These are phyloP conservation scores for Copsychus sechellarum DNA, from an alignment of 2,113 vertebrate species.

Conservation along the genomic window DNA sequence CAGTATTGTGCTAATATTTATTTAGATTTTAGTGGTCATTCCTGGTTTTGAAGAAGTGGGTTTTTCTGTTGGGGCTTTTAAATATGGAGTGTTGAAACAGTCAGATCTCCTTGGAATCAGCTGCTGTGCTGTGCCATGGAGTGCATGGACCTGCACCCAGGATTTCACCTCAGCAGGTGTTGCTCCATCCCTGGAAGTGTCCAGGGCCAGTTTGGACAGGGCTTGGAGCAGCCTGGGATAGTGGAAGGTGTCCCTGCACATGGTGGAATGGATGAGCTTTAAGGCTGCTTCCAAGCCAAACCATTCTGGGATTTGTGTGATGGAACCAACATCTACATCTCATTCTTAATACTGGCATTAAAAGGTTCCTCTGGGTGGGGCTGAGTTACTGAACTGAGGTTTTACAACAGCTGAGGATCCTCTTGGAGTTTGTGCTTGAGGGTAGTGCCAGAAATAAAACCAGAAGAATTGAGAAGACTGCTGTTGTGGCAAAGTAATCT, in stretches of 20 bases:
- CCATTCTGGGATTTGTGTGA: background rate
- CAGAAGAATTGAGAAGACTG: background rate
- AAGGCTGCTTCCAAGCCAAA: background rate
- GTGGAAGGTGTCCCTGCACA: background rate
- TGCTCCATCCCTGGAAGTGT: background rate
- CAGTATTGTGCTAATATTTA: background rate
- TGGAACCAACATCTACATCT: background rate
- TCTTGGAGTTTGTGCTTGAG: background rate
- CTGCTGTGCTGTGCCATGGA: background rate
- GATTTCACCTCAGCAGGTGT: background rate
- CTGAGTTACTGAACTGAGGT: background rate
- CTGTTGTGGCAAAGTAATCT: background rate
- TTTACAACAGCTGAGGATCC: background rate
- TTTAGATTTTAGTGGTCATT: background rate
- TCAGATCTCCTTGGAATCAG: background rate
- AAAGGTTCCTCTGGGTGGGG: background rate
- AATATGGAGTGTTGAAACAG: background rate
- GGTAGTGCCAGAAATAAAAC: background rate
- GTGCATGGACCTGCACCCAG: background rate
- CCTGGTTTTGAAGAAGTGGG: background rate
- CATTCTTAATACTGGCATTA: background rate
- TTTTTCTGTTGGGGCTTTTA: background rate
- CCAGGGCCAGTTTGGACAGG: background rate
- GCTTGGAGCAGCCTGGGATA: accelerated
- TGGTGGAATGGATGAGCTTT: background rate